A percentile compares a stretch with the other conserved stretches of the same genome.
These are phyloP conservation scores for Burhinus oedicnemus DNA, from an alignment of 2,113 vertebrate genomes.

Conservation along the genomic window DNA sequence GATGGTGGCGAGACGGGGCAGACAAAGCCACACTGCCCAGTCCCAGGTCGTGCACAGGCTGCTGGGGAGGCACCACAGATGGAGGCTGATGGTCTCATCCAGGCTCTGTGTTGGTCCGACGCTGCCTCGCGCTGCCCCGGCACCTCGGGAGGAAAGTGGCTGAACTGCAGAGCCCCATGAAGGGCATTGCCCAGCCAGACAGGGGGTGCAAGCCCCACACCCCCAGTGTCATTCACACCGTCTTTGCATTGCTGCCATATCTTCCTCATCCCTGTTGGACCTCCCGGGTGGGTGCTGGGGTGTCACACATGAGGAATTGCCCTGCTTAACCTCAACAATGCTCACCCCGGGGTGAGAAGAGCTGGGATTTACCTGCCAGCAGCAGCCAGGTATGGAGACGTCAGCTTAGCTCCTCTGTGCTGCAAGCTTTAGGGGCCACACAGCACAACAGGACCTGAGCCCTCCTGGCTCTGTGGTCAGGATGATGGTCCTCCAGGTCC, in stretches of 20 bases:
- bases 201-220: neutral
- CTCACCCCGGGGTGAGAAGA: fast-evolving
- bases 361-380: neutral
- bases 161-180: neutral
- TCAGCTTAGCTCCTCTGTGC: neutral
- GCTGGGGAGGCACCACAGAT: neutral
- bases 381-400: neutral
- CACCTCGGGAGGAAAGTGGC: fast-evolving
- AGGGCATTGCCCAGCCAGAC: neutral
- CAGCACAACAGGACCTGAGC: neutral
- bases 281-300: neutral
- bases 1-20: neutral
- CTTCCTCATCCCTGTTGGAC: neutral
- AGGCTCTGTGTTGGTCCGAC: neutral
- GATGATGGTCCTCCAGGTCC: neutral
- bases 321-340: neutral
- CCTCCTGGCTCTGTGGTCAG: fast-evolving
- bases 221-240: neutral
- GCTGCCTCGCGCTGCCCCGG: fast-evolving
- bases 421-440: neutral
- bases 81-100: neutral
- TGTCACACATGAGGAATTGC: fast-evolving
- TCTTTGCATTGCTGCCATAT: neutral
- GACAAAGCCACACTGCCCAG: neutral
- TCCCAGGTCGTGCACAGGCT: fast-evolving